A percentile compares a stretch with the other conserved stretches of the same genome.
Conservation (phyloP, 2,113 vertebrate species). For the Ophthalmolycus amberensis region DNA sequence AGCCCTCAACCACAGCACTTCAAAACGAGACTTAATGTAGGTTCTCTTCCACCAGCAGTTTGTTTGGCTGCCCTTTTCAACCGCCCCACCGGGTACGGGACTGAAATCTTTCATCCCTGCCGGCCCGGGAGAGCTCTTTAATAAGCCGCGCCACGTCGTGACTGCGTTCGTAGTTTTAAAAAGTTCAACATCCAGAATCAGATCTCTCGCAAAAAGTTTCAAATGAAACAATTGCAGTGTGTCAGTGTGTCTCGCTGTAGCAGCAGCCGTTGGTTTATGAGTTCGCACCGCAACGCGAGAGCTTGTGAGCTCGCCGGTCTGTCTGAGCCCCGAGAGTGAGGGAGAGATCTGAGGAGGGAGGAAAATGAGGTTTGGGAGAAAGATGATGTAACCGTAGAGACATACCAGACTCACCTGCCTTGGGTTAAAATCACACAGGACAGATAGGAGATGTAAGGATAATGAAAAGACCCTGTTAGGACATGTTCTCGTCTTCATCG, state of each 20-base stretch:
- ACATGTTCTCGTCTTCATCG: slow-evolving; percentile 32
- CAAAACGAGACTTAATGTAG: slow-evolving; percentile 43
- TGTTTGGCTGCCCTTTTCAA: slow-evolving; percentile 74
- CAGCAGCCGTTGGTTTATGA: neutral
- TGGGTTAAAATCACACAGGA: slow-evolving; percentile 40
- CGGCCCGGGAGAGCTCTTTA: slow-evolving; percentile 41
- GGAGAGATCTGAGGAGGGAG: slow-evolving; percentile 36
- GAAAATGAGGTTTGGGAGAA: slow-evolving; percentile 36
- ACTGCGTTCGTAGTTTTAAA: slow-evolving; percentile 6
- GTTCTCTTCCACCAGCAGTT: slow-evolving; percentile 40
- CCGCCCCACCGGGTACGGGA: slow-evolving; percentile 22
- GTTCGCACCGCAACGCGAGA: neutral
- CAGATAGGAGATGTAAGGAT: slow-evolving; percentile 50
- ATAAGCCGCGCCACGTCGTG: neutral
- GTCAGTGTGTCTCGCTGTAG: neutral
- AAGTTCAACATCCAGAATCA: slow-evolving; percentile 29
- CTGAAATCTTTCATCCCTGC: slow-evolving; percentile 34
- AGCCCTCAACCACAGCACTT: slow-evolving; percentile 41
- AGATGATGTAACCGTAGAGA: slow-evolving; percentile 68
- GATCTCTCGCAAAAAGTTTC: neutral
- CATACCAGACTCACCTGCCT: slow-evolving; percentile 54
- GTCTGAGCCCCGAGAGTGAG: neutral
- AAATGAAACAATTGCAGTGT: neutral
- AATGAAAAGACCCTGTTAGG: slow-evolving; percentile 39
- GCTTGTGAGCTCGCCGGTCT: neutral